A percentile compares a stretch with the other conserved stretches of the same genome.
These are phyloP conservation scores for Mimumesa dahlbomi DNA, from an alignment of 2,888 invertebrate genomes.

Conservation along the genomic window DNA sequence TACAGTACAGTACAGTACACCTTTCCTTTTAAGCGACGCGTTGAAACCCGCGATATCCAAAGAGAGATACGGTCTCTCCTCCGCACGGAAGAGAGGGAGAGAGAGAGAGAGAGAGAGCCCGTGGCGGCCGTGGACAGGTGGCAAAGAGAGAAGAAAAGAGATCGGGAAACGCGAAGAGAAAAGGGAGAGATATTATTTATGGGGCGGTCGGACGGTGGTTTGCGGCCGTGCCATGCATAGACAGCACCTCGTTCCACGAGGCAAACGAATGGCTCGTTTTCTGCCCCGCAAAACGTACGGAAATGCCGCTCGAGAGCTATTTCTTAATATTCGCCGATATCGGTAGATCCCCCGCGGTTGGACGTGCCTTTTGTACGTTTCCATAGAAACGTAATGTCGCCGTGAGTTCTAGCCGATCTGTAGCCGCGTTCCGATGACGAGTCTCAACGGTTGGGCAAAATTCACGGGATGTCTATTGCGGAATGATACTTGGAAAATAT, in stretches of 20 bases:
- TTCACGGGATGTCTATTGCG: background rate
- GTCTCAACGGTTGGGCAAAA: background rate
- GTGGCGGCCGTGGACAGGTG: slow-evolving; percentile 19
- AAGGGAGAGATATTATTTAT: slow-evolving; percentile 76
- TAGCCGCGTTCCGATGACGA: background rate
- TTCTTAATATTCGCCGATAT: slow-evolving; percentile 78
- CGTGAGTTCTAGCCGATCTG: slow-evolving; percentile 20
- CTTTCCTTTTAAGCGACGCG: slow-evolving; percentile 13
- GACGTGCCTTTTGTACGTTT: slow-evolving; percentile 65
- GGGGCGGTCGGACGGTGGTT: slow-evolving; percentile 68
- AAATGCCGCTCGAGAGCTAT: slow-evolving; percentile 74
- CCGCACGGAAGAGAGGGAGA: background rate
- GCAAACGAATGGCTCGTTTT: slow-evolving; percentile 75
- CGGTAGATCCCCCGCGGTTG: slow-evolving; percentile 57
- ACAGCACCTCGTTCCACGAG: slow-evolving; percentile 75
- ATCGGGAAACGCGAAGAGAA: slow-evolving; percentile 21
- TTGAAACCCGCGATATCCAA: slow-evolving; percentile 25
- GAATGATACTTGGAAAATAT: too few species aligned
- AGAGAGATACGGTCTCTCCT: slow-evolving; percentile 37
- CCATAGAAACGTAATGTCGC: slow-evolving; percentile 69
- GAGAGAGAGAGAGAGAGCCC: background rate
- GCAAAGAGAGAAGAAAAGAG: slow-evolving; percentile 25
- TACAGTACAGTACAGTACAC: slow-evolving; percentile 24
- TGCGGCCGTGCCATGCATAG: slow-evolving; percentile 78
- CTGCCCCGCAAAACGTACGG: slow-evolving; percentile 74